Base-by-base conservation (phyloP, 2,797 vertebrate genomes). In the Myotis myotis region DNA sequence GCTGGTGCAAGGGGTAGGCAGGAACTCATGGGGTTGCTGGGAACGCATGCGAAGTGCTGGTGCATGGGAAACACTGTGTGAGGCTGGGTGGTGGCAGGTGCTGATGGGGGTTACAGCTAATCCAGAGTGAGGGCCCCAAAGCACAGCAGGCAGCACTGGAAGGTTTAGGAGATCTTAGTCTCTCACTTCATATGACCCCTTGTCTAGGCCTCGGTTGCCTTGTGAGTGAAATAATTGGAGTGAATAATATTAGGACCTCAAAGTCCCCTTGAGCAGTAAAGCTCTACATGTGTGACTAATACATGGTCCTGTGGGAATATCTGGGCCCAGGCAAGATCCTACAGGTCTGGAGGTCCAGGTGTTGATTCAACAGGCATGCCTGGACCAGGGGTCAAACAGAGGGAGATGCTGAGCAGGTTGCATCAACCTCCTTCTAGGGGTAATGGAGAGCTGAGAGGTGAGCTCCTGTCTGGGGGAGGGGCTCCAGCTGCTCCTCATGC, bases 311-410 rank as follows among this genome's bases (percentile, higher is more conserved):
- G 8, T 79, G 91, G 71, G 84, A 94, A 93, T 30, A 84, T 55
- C 87, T 75, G 68, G 41, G n/a, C 78, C 79, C 87, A 72, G 92
- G 92, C 89, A 96, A 93, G 95, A 91, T 66, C 74, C 7, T 76
- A 23, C 89, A 96, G 79, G 78, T 79, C 78, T 93, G 17, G 10
- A 75, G 68, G 89, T 68, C 75, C 66, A 83, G 95, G 86, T 76
- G 75, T 57, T 53, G 85, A 47, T 19, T 64, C 57, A 95, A 81
- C 79, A 94, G n/a, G 53, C 71, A 74, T 47, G 91, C 75, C 68
- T 57, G 51, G 23, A 53, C 49, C 72, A 60, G 57, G 87, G 94
- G 95, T 96, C 95, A 95, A 70, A 71, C 88, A 41, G 57, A 80
- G 64, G 53, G 22, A 28, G 66, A 25, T 2, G 55, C 75, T 53